These are phyloP conservation scores for Gryllus longicercus DNA, from an alignment of 2,888 invertebrate species.

Conservation along the genomic window DNA sequence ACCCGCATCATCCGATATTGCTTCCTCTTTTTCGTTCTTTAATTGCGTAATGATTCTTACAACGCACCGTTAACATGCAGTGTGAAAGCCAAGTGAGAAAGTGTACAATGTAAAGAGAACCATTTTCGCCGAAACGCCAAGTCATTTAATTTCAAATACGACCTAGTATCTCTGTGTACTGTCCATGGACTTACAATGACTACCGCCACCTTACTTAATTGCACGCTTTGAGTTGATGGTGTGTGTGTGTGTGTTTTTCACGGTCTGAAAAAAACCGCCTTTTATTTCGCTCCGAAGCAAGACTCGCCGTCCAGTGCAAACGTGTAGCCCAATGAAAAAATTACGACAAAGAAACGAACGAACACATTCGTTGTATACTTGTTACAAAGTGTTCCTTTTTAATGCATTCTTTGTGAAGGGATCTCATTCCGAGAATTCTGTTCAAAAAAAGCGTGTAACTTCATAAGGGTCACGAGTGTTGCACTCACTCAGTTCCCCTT, in stretches of 20 bases:
- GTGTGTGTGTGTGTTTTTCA: neutral
- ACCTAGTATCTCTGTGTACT: too few relatives aligned
- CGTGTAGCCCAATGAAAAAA: neutral
- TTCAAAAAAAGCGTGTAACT: neutral
- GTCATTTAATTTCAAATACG: too few relatives aligned
- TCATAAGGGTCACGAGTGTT: neutral
- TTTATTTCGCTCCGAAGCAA: neutral
- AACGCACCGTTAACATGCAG: too few relatives aligned
- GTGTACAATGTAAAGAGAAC: too few relatives aligned
- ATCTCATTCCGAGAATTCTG: neutral
- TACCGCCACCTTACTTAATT: neutral
- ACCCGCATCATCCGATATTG: too few relatives aligned
- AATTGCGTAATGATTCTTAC: too few relatives aligned
- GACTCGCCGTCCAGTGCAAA: neutral
- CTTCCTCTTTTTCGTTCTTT: too few relatives aligned
- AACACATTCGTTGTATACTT: neutral
- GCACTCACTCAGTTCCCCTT: neutral
- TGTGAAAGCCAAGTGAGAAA: too few relatives aligned
- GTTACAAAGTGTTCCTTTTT: neutral
- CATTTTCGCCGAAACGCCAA: too few relatives aligned
- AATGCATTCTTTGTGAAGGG: neutral
- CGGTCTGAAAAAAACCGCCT: neutral
- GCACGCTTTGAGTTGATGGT: neutral
- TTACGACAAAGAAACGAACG: neutral
- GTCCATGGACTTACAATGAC: neutral